These are phyloP conservation scores for Lepidothrix coronata DNA, from an alignment of 2,113 vertebrate genomes.

Conservation along the genomic window DNA sequence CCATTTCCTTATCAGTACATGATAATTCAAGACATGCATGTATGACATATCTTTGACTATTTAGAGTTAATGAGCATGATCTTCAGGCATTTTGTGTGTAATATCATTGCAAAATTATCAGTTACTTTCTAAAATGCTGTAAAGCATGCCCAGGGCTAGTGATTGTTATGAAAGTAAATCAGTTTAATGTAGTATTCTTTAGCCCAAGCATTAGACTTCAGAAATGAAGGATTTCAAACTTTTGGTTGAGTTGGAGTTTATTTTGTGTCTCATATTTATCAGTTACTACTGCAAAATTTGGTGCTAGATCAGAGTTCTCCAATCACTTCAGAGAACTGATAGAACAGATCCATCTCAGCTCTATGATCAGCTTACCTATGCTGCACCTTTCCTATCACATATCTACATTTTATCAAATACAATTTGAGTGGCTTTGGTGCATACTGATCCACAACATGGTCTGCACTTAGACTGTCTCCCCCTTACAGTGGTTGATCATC, in stretches of 20 bases:
- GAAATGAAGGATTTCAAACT: not conserved
- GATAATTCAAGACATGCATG: not conserved
- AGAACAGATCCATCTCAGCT: not conserved
- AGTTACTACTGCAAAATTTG: not conserved
- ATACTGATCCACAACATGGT: not conserved
- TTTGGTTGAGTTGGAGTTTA: not conserved
- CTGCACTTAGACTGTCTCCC: rapidly evolving
- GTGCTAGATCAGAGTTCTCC: not conserved
- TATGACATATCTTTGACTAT: not conserved
- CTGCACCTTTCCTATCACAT: not conserved
- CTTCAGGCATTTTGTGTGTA: not conserved
- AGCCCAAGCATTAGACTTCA: not conserved
- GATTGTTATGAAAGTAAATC: not conserved
- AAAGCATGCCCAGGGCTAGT: not conserved
- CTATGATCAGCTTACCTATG: not conserved
- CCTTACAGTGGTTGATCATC: not conserved
- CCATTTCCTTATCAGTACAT: not conserved
- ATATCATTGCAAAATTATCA: not conserved
- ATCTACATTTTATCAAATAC: not conserved
- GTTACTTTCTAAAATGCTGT: not conserved
- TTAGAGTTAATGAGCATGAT: not conserved
- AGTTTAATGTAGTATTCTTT: not conserved
- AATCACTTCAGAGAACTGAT: not conserved
- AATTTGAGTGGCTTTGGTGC: not conserved
- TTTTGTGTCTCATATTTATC: not conserved